Evolutionary conservation across 2,797 vertebrate species (phyloP).

Genomic region (Periophthalmus magnuspinnatus): DNA sequence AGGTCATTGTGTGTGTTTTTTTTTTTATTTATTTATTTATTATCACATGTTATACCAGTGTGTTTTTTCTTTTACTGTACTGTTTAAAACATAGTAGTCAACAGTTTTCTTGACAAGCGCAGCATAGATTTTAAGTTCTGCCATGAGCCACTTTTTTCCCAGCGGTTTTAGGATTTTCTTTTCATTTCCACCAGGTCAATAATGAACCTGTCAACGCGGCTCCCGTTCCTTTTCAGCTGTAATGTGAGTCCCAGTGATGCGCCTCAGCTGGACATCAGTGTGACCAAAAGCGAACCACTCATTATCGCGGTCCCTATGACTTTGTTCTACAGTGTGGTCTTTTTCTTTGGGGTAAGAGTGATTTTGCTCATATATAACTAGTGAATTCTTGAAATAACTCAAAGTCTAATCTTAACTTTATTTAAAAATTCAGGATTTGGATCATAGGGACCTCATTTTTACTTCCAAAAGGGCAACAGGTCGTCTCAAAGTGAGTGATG

Average conservation of each 20-base stretch:
- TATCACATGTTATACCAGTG: neutral
- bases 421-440: too few relatives aligned
- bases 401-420: too few relatives aligned
- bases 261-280: slow-evolving; percentile 71
- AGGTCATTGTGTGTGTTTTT: neutral
- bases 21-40: too few relatives aligned
- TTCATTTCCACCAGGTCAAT: slow-evolving; percentile 1
- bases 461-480: too few relatives aligned
- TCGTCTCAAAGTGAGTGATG: too few relatives aligned
- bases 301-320: slow-evolving; percentile 76
- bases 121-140: too few relatives aligned
- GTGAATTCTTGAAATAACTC: too few relatives aligned
- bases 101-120: slow-evolving; percentile 14
- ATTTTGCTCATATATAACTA: neutral
- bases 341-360: slow-evolving; percentile 71
- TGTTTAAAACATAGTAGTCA: neutral
- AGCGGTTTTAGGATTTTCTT: neutral
- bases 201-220: slow-evolving; percentile 61
- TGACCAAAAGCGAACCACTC: slow-evolving; percentile 73
- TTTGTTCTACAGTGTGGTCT: slow-evolving; percentile 77
- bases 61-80: neutral
- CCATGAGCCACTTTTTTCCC: neutral
- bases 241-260: slow-evolving; percentile 62
- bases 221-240: slow-evolving; percentile 63
- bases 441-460: too few relatives aligned